Evolutionary conservation across 2,113 vertebrate species (phyloP).

Genomic region (Mormyrus lacerda): DNA sequence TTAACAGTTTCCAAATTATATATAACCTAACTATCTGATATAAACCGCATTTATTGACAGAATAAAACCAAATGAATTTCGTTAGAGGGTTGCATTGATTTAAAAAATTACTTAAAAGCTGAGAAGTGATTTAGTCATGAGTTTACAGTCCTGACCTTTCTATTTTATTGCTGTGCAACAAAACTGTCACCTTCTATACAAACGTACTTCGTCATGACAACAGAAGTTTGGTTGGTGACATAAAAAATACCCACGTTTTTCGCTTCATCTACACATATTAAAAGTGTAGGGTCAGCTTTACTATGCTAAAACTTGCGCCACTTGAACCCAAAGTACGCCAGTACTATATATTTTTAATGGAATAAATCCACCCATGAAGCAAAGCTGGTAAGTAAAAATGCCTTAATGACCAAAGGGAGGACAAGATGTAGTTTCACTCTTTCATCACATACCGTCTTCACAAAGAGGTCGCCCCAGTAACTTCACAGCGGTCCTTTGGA

Average conservation of each 20-base stretch:
- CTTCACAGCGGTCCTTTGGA: slow-evolving; percentile 7
- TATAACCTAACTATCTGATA: neutral
- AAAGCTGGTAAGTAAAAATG: neutral
- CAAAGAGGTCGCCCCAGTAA: slow-evolving; percentile 29
- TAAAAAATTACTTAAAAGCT: neutral
- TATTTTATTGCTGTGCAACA: neutral
- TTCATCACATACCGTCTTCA: slow-evolving; percentile 46
- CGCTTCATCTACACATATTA: neutral
- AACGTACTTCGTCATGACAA: slow-evolving; percentile 20
- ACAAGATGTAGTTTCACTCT: slow-evolving; percentile 12
- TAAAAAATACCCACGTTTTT: neutral
- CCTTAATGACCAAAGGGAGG: neutral
- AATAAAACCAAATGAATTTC: neutral
- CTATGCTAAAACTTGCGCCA: neutral
- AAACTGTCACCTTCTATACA: slow-evolving; percentile 12
- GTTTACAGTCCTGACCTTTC: neutral
- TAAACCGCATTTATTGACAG: neutral
- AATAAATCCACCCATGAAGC: neutral
- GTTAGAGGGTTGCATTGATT: neutral
- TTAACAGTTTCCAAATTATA: neutral
- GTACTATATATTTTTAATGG: neutral
- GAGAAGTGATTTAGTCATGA: neutral
- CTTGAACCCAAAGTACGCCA: neutral
- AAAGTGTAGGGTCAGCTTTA: neutral
- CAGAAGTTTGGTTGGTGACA: slow-evolving; percentile 11